These are phyloP conservation scores for Pampusana beccarii DNA, from an alignment of 2,113 vertebrate genomes.

Conservation along the genomic window DNA sequence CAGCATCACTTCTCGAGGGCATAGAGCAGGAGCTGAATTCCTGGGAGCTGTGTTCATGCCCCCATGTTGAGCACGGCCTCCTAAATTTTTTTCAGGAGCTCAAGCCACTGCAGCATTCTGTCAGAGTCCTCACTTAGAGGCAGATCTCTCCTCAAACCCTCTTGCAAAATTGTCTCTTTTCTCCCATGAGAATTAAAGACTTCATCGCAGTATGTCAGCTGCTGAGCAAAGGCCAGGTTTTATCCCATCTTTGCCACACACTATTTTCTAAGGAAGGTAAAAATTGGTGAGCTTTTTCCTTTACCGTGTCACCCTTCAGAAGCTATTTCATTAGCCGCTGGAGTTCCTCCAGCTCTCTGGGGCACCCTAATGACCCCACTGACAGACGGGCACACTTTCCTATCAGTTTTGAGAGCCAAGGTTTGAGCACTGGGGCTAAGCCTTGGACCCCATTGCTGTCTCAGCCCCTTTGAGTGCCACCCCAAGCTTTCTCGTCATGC, in stretches of 20 bases:
- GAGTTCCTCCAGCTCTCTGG: background rate
- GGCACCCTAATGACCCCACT: background rate
- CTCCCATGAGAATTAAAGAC: background rate
- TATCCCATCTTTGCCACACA: background rate
- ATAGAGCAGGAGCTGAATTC: accelerated
- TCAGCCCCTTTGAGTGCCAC: background rate
- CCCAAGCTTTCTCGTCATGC: background rate
- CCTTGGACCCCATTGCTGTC: background rate
- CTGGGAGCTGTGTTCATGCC: background rate
- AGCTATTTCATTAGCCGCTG: background rate
- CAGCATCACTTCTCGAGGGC: background rate
- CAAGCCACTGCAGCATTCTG: background rate
- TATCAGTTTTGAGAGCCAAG: background rate
- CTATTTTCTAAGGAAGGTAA: background rate
- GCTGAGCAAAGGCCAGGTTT: background rate
- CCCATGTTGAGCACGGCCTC: accelerated
- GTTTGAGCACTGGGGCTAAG: background rate
- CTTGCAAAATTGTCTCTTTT: background rate
- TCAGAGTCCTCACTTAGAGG: background rate
- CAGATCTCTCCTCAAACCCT: background rate
- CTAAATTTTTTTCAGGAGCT: background rate
- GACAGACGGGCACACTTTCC: background rate
- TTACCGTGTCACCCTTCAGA: background rate
- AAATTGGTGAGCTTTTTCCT: background rate
- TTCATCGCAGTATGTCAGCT: background rate